Percentiles rank a stretch among this genome's conserved stretches.
Conservation (phyloP, 2,888 invertebrate species). For the Oxystoma pomonae region DNA sequence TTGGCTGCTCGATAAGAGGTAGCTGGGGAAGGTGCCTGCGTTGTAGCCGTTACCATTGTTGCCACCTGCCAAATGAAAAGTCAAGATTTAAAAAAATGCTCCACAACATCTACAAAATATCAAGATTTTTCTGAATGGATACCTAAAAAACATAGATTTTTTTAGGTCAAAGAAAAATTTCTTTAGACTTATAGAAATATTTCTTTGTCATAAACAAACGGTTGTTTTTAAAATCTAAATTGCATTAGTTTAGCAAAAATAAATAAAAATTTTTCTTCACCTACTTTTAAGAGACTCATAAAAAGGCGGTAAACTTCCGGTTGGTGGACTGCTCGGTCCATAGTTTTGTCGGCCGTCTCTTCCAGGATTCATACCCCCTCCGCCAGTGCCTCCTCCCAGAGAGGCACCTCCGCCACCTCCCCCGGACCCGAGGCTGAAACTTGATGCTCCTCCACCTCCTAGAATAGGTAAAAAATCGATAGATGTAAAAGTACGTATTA, state of each 20-base stretch:
- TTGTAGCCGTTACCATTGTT: conserved; percentile 67
- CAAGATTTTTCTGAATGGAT: no score
- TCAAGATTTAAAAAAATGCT: no score
- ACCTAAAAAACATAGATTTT: no score
- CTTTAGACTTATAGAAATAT: no score
- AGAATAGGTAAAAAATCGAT: no score
- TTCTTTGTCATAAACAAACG: no score
- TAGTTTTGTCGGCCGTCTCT: conserved; percentile 81
- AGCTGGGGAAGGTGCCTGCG: conserved; percentile 59
- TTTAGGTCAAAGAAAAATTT: no score
- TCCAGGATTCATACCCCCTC: conserved; percentile 66
- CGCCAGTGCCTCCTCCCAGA: conserved; percentile 60
- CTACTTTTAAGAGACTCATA: conserved; percentile 72
- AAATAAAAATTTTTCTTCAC: no score
- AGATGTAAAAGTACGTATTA: no score
- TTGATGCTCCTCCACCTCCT: conserved; percentile 22
- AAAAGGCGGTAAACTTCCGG: conserved; percentile 83
- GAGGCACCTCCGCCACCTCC: conserved; percentile 55
- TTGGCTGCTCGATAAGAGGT: conserved; percentile 64
- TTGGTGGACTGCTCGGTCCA: conserved; percentile 83
- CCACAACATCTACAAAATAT: no score
- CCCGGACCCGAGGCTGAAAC: conserved; percentile 46
- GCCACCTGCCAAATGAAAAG: conserved; percentile 51
- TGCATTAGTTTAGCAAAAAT: no score
- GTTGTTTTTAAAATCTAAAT: no score